These are phyloP conservation scores for Zaprionus gabonicus DNA, from an alignment of 1,140 invertebrate species.

Conservation along the genomic window DNA sequence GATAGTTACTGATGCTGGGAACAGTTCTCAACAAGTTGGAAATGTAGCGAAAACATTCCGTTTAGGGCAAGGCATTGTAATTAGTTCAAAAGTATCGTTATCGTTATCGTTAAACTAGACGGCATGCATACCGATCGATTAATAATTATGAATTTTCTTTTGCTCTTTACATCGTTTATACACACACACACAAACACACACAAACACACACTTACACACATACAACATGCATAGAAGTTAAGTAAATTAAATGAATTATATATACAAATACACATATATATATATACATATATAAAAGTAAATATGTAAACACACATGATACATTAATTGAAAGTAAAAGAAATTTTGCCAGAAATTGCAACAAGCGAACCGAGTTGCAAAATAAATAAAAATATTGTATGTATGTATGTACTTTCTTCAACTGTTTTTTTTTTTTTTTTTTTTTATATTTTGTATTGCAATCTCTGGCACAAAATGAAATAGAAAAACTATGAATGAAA, in stretches of 20 bases:
- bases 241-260: constrained; percentile 73
- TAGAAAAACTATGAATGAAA: constrained; percentile 21
- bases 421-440: constrained; percentile 20
- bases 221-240: constrained; percentile 59
- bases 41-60: constrained; percentile 66
- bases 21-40: constrained; percentile 37
- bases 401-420: constrained; percentile 10
- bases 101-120: constrained; percentile 37
- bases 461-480: constrained; percentile 34
- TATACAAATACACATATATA: constrained; percentile 51
- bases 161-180: constrained; percentile 44
- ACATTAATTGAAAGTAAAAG: constrained; percentile 20
- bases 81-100: constrained; percentile 54
- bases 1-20: constrained; percentile 20
- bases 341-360: constrained; percentile 26
- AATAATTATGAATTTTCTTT: constrained; percentile 46
- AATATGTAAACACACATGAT: constrained; percentile 11
- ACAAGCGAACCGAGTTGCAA: constrained; percentile 17
- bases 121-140: constrained; percentile 56
- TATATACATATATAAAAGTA: constrained; percentile 27
- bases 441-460: constrained; percentile 28
- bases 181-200: constrained; percentile 31
- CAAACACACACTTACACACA: constrained; percentile 23
- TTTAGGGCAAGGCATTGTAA: constrained; percentile 51
- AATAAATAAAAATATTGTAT: constrained; percentile 17